Evolutionary conservation across 2,888 invertebrate species (phyloP).

Genomic region (Mesochorus sp.): DNA sequence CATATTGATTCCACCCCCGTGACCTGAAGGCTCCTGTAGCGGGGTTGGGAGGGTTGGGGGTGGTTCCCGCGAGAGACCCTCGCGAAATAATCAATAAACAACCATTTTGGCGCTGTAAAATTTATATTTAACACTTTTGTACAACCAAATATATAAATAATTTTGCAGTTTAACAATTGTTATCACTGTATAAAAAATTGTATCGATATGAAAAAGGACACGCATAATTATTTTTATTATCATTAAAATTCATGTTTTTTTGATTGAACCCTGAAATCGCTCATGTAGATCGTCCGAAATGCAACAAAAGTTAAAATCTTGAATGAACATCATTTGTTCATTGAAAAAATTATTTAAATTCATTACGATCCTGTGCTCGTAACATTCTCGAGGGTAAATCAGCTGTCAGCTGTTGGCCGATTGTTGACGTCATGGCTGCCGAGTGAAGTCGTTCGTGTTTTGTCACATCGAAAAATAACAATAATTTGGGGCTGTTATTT

Average conservation of each 20-base stretch:
- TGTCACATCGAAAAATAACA: not conserved
- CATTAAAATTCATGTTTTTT: no score
- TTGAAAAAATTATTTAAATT: not conserved
- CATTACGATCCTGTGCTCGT: not conserved
- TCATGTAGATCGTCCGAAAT: not conserved
- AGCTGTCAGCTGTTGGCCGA: conserved; percentile 46
- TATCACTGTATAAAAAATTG: no score
- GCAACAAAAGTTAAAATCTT: not conserved
- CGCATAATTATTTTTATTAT: not conserved
- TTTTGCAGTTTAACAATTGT: not conserved
- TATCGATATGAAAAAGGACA: no score
- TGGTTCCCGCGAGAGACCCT: conserved; percentile 45
- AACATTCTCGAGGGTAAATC: not conserved
- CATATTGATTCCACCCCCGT: conserved; percentile 76
- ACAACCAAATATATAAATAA: not conserved
- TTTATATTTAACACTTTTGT: not conserved
- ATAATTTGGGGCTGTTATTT: not conserved
- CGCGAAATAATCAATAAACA: conserved; percentile 59
- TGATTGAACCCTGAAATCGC: not conserved
- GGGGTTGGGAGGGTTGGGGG: conserved; percentile 62
- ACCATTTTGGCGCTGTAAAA: not conserved
- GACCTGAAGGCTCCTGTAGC: conserved; percentile 65
- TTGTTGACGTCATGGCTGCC: conserved; percentile 52
- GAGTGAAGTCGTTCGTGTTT: conserved; percentile 7
- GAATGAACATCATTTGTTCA: not conserved